Evolutionary conservation across 2,888 invertebrate species (phyloP), one percentile per base, ranked within the genome.

Genomic region (Aphidius colemani): DNA sequence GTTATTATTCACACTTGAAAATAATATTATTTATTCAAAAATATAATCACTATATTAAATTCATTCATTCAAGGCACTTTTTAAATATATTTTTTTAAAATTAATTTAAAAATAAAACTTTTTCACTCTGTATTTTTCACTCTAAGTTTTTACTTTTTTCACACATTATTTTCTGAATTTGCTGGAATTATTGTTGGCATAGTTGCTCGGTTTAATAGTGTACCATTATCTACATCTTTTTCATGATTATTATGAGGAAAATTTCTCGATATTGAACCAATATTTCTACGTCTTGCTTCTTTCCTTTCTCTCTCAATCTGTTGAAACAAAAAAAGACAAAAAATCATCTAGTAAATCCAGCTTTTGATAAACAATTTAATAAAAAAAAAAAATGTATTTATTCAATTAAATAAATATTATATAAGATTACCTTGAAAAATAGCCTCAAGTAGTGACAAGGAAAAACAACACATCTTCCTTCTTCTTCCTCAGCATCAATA

Each of bases 401-500:
- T 39, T 40, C 2, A 53, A n/a, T 40, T 40, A 40, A 10, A 30
- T 10, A 3, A 30, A n/a, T 9, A 53, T n/a, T 9, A 51, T 10
- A 53, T 10, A 39, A 30, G 39, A 30, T 67, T 66, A 85, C 85
- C 83, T 85, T 84, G 83, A 93, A 90, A 82, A 91, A 91, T 10
- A 92, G 83, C 70, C 93, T 85, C 41, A 94, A 87, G 80, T 94
- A 95, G 76, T 92, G 91, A 76, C 93, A 92, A 5, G 94, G 92
- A 80, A 94, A 91, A 59, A 91, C 89, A 2, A 94, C 92, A 77
- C 94, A 93, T 73, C 92, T 89, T 11, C 93, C 92, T 0, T 89
- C 90, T 0, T 90, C 89, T 72, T 93, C 93, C 74, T 94, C 93
- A 0, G 91, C 94, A 81, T 95, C 95, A 61, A 94, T 92, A 82